Evolutionary conservation across 1,140 invertebrate genomes (phyloP).

Genomic region (Achroia grisella): DNA sequence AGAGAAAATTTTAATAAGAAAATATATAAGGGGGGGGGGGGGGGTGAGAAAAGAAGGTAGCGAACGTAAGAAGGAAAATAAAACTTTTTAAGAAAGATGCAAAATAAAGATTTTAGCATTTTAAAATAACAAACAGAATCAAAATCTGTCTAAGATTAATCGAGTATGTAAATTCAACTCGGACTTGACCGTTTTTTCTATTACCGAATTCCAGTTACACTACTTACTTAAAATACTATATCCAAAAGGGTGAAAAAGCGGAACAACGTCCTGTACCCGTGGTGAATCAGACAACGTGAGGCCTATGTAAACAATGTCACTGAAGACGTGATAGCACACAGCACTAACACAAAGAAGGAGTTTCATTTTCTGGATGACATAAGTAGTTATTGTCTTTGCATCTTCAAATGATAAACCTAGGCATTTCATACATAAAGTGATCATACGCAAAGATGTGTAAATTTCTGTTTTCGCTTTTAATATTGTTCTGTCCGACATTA

Average conservation of each 20-base stretch:
- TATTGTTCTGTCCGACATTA: slow-evolving; percentile 15
- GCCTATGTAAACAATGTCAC: slow-evolving; percentile 50
- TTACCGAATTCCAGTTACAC: neutral
- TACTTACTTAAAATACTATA: slow-evolving; percentile 57
- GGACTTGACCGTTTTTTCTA: neutral
- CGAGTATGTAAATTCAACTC: too few relatives aligned
- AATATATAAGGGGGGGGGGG: too few relatives aligned
- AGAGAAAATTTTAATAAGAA: too few relatives aligned
- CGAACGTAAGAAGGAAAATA: too few relatives aligned
- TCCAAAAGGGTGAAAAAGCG: slow-evolving; percentile 59
- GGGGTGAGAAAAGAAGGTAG: too few relatives aligned
- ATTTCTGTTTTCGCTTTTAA: slow-evolving; percentile 48
- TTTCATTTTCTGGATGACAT: slow-evolving; percentile 37
- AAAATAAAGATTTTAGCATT: too few relatives aligned
- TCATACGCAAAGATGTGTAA: slow-evolving; percentile 35
- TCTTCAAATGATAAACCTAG: slow-evolving; percentile 47
- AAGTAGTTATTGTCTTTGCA: slow-evolving; percentile 17
- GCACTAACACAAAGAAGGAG: slow-evolving; percentile 37
- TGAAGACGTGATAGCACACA: slow-evolving; percentile 59
- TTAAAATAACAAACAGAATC: too few relatives aligned
- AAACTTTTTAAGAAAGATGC: too few relatives aligned
- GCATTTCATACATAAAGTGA: slow-evolving; percentile 43
- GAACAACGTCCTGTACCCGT: slow-evolving; percentile 55
- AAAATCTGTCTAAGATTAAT: too few relatives aligned
- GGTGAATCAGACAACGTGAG: slow-evolving; percentile 52